A percentile compares a stretch with the other conserved stretches of the same genome.
Evolutionary conservation across 1,140 invertebrate genomes (phyloP).

Genomic region (Calephelis virginiensis): DNA sequence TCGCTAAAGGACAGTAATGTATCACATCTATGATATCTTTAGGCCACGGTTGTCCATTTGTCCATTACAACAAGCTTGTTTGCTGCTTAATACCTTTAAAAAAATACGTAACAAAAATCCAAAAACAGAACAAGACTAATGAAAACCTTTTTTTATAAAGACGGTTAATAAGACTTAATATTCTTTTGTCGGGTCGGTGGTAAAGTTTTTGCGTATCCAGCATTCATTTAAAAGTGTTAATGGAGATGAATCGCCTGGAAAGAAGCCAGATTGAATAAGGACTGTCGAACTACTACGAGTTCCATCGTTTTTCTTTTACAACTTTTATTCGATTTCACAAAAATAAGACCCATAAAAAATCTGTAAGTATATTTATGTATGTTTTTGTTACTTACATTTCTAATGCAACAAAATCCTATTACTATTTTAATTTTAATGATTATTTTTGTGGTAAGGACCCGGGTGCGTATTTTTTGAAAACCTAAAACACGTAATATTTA

Average conservation of each 20-base stretch:
- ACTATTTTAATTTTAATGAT: no score
- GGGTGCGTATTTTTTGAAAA: no score
- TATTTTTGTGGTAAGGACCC: no score
- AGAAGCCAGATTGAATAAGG: slow-evolving; percentile 42
- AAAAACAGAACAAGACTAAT: background rate
- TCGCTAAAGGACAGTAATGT: no score
- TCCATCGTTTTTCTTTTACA: background rate
- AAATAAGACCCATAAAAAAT: no score
- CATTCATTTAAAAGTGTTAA: slow-evolving; percentile 49
- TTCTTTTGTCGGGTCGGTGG: slow-evolving; percentile 29
- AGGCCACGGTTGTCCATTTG: no score
- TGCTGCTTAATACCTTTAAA: background rate
- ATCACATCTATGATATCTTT: no score
- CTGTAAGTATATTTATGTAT: no score
- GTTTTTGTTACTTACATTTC: no score
- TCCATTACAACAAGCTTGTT: background rate
- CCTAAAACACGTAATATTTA: no score
- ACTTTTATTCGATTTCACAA: no score
- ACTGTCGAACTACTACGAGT: slow-evolving; percentile 33
- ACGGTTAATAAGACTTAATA: background rate
- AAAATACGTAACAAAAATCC: background rate
- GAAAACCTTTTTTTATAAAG: background rate
- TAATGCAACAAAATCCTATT: no score
- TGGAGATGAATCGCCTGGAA: slow-evolving; percentile 55
- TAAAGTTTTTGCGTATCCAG: slow-evolving; percentile 46